These are phyloP conservation scores for Parazoanthus atlanticus DNA, from an alignment of 92 coral and sea anemone species.

Conservation along the genomic window DNA sequence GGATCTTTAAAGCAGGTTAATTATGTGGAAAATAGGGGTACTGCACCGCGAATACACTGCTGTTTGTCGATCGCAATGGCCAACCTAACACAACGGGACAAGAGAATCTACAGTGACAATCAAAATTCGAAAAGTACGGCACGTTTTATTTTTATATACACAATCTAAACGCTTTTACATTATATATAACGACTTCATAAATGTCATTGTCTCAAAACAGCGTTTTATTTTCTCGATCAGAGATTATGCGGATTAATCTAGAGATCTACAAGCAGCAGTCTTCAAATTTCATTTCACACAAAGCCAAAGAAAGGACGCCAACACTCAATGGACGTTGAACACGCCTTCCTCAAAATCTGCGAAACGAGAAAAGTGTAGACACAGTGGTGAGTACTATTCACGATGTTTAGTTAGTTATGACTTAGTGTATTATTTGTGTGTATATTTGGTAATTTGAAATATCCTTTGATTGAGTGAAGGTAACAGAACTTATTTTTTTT, in stretches of 20 bases:
- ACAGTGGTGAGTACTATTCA: background rate
- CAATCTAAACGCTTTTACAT: background rate
- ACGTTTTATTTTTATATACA: background rate
- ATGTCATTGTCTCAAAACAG: background rate
- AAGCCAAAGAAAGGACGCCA: background rate
- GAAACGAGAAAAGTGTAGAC: background rate
- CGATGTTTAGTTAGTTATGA: background rate
- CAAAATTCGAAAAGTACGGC: background rate
- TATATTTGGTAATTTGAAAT: too few relatives aligned
- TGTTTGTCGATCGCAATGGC: background rate
- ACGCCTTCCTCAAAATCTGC: background rate
- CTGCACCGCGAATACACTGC: too few relatives aligned
- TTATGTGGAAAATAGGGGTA: background rate
- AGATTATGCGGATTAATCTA: too few relatives aligned
- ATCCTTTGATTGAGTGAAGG: background rate
- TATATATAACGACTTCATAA: too few relatives aligned
- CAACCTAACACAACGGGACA: background rate
- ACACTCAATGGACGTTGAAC: background rate
- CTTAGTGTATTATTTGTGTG: background rate
- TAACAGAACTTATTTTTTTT: too few relatives aligned
- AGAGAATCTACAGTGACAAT: background rate
- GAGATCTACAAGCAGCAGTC: background rate
- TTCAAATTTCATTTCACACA: background rate
- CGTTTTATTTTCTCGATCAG: background rate
- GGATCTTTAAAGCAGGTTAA: background rate